Base-by-base conservation (phyloP, 2,797 vertebrate genomes). In the Threskiornis aethiopicus region DNA sequence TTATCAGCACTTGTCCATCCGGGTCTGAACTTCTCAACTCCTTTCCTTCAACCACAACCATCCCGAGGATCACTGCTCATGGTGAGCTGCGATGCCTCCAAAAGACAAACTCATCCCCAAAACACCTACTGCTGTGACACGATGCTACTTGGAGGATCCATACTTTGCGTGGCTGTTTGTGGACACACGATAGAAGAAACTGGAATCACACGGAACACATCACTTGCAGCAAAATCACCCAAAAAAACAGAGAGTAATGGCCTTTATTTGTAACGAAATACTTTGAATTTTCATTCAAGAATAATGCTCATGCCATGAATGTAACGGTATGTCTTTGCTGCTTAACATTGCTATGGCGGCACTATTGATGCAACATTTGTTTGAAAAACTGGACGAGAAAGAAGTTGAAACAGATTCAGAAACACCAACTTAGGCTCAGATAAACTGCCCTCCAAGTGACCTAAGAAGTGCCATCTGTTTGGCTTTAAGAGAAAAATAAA, bases 151-250 rank as follows among this genome's bases (percentile, higher is more conserved):
- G 51, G 13, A 67, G 28, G 55, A 64, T 22, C 58, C 58, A 16
- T 2, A 14, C 29, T 51, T 26, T 22, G 17, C 33, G 20, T 4
- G 10, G 17, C 37, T 79, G 11, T 21, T 37, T 35, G 55, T 13
- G 12, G 62, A 49, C 69, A 54, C 42, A 17, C 2, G 13, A 22
- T 2, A 55, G 33, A 20, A 49, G 69, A 47, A 62, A 33, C 19
- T 21, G 17, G 37, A 46, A 51, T 71, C 29, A 28, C 0, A 0
- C 2, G 2, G 66, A 54, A 47, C n/a, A 15, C 26, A 19, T 29
- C 10, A 24, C 33, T 16, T 13, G 29, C 2, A 6, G 66, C n/a
- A 61, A 33, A 72, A 31, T 61, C 51, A 28, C 67, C 28, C 33
- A 9, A 3, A 62, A 76, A 28, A 25, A 7, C 0, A 0, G 6